These are phyloP conservation scores for Poecile montanus DNA, from an alignment of 2,797 vertebrate species.

Conservation along the genomic window DNA sequence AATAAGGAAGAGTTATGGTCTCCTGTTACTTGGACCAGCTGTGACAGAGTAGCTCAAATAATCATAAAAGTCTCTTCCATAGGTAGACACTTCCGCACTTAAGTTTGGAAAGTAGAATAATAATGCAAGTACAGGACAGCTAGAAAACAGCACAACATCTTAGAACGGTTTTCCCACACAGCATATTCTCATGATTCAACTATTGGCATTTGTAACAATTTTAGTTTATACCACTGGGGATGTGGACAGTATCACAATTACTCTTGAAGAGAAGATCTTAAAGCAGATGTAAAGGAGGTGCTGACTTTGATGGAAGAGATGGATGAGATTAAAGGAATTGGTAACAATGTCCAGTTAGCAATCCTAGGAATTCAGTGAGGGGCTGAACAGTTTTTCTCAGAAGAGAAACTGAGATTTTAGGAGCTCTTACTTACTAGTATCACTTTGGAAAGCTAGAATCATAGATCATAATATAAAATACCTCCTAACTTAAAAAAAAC, in stretches of 20 bases:
- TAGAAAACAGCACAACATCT: neutral
- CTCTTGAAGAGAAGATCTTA: neutral
- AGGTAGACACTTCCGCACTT: neutral
- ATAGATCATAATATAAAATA: neutral
- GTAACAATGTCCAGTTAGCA: neutral
- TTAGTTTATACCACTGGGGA: neutral
- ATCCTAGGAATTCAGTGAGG: neutral
- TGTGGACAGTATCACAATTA: neutral
- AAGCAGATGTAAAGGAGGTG: neutral
- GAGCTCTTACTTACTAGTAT: neutral
- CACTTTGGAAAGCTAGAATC: neutral
- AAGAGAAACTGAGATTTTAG: neutral
- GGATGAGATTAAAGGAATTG: neutral
- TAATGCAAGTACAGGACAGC: neutral
- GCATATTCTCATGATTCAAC: neutral
- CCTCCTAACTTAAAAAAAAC: neutral
- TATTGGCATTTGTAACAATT: neutral
- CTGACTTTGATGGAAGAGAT: neutral
- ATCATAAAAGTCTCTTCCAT: neutral
- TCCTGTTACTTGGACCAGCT: neutral
- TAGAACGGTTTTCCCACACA: neutral
- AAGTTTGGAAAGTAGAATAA: neutral
- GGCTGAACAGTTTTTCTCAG: neutral
- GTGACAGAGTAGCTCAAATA: neutral
- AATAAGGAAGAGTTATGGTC: neutral